Evolutionary conservation across 2,888 invertebrate species (phyloP), one percentile per base, ranked within the genome.

Genomic region (Cephus rjabovi): DNA sequence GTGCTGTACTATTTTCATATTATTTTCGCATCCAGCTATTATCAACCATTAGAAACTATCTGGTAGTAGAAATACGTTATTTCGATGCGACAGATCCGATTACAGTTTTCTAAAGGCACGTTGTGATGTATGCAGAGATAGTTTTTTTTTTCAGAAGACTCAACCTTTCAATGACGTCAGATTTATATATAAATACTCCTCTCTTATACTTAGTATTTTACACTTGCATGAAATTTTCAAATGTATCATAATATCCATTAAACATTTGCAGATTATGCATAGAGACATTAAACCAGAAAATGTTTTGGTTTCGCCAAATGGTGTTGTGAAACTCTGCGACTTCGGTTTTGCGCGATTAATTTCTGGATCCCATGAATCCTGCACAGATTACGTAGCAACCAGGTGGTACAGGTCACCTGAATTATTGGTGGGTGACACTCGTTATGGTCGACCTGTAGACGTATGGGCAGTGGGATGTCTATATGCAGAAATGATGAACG

Each of bases 241-340:
- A 40, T 40, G 40, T 40, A 15, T 15, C 15, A 40, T 15, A 40
- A 40, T 15, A 40, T 15, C 4, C 15, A 40, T 40, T 40, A 40
- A 15, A 70, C 12, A 15, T 30, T 75, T 34, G 2, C 90, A 96
- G 96, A 95, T 97, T 85, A 96, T 98, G 86, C 97, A 98, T 89
- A 93, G 98, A 74, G 97, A 97, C 89, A 95, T 97, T 74, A 98
- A 98, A 88, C 98, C 97, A 3, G 97, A 98, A 90, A 98, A 98
- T 90, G 95, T 98, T 73, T 92, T 97, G 79, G 96, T 98, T 0
- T 96, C 96, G 0, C 95, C 95, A 80, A 92, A 94, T 69, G 97
- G 97, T 0, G 95, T 97, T 6, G 95, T 97, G 69, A 97, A 98
- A 92, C 92, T 98, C n/a, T 97, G 97, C 90, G 97, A 98, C 92